These are phyloP conservation scores for Listronotus oregonensis DNA, from an alignment of 1,140 invertebrate genomes.

Conservation along the genomic window DNA sequence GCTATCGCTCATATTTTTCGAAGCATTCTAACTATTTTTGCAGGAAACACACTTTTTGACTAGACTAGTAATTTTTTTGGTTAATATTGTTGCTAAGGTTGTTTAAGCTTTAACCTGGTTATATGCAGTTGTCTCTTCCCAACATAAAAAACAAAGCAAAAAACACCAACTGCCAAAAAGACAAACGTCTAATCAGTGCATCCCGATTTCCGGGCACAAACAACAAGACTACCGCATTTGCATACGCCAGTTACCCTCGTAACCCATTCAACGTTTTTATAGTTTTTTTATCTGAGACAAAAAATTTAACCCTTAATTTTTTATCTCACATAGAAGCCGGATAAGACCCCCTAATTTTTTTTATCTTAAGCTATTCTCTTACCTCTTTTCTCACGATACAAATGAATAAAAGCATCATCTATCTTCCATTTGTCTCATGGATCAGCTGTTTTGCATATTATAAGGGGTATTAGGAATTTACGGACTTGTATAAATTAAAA, in stretches of 20 bases:
- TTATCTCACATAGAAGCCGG: conserved; percentile 13
- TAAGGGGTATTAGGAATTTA: conserved; percentile 23
- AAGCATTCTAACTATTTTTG: too few species aligned
- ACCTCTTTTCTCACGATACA: conserved; percentile 43
- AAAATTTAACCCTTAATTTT: conserved; percentile 43
- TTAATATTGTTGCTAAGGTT: too few species aligned
- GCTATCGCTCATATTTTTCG: too few species aligned
- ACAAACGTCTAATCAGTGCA: conserved; percentile 32
- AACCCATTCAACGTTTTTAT: conserved; percentile 22
- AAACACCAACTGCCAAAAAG: conserved; percentile 31
- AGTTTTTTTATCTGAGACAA: conserved; percentile 28
- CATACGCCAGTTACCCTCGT: conserved; percentile 23
- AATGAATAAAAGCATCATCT: conserved; percentile 40
- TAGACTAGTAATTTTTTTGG: too few species aligned
- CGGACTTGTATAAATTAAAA: conserved; percentile 30
- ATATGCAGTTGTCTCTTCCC: background rate
- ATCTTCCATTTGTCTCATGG: conserved; percentile 46
- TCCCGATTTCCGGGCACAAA: conserved; percentile 19
- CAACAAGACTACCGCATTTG: conserved; percentile 25
- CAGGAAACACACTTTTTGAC: too few species aligned
- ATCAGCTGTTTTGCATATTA: conserved; percentile 29
- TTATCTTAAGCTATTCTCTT: conserved; percentile 41
- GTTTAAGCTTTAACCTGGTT: background rate
- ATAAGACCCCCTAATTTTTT: conserved; percentile 30
- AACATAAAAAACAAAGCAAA: conserved; percentile 14